Evolutionary conservation across 1,140 invertebrate species (phyloP).

Genomic region (Caenorhabditis briggsae): DNA sequence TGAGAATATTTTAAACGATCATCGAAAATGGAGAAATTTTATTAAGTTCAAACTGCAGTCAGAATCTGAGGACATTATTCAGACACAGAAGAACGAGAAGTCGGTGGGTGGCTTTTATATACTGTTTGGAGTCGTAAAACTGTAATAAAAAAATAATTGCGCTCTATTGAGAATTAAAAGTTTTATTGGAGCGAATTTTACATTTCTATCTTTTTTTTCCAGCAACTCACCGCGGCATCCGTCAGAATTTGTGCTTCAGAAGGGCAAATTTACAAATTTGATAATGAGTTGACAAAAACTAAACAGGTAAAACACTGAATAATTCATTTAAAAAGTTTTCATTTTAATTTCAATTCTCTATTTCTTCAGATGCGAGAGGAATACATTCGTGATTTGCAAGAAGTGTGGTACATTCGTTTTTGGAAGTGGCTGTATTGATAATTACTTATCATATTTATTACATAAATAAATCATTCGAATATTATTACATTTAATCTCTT

Average conservation of each 20-base stretch:
- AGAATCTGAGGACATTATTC: neutral
- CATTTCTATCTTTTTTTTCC: neutral
- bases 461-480: no score
- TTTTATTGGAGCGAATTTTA: no score
- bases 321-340: no score
- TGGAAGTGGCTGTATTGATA: constrained; percentile 24
- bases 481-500: no score
- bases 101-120: neutral
- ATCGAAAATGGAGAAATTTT: neutral
- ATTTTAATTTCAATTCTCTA: neutral
- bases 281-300: neutral
- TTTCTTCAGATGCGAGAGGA: constrained; percentile 21
- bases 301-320: neutral
- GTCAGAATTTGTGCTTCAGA: constrained; percentile 4
- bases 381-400: neutral
- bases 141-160: neutral
- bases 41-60: neutral
- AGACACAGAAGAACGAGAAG: constrained; percentile 22
- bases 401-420: neutral
- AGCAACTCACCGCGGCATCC: neutral
- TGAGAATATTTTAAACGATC: constrained; percentile 31
- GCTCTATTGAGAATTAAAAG: neutral
- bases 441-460: no score
- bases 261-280: neutral
- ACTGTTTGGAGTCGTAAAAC: neutral